Evolutionary conservation across 2,113 vertebrate species (phyloP), one percentile per base, ranked within the genome.

Genomic region (Progne subis): DNA sequence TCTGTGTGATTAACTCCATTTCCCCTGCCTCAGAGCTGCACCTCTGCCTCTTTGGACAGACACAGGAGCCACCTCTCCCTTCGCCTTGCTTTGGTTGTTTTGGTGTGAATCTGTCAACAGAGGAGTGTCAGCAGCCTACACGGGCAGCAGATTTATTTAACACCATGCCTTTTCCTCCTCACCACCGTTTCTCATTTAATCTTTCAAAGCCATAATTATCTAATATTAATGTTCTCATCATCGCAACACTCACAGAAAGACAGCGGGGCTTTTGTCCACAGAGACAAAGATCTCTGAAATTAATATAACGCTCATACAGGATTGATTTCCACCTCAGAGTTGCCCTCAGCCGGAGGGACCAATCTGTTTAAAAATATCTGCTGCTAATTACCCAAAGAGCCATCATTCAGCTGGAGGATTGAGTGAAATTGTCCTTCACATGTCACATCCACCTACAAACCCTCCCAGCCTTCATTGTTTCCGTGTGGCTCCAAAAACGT

Each of bases 251-350:
- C 95, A 28, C 77, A 91, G 76, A 95, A 86, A 97, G 98, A 96
- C 95, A 95, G 93, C 6, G 28, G 69, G 60, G 61, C 49, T 81
- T 98, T 96, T 96, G 96, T 98, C 97, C 96, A 9, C 92, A 92
- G 97, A 98, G 98, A 97, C 95, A 97, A 94, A 93, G 96, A 97
- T 97, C 96, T 94, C 86, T 82, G 93, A 97, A 98, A 98, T 97
- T 97, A 98, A 96, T 98, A 93, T 71, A 96, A 96, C 63, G 79
- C 96, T 97, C 86, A 97, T 94, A 95, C 95, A 94, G 97, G 94
- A 98, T 98, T 98, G 97, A 98, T 98, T 98, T 98, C 97, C 96
- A 94, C 91, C 95, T 84, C 56, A 76, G 21, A 74, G 93, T 77
- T 98, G 97, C 95, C 95, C 82, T 95, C 96, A 97, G 95, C 97